These are phyloP conservation scores for Oxyteleia sp. DNA, from an alignment of 2,888 invertebrate genomes.

Conservation along the genomic window DNA sequence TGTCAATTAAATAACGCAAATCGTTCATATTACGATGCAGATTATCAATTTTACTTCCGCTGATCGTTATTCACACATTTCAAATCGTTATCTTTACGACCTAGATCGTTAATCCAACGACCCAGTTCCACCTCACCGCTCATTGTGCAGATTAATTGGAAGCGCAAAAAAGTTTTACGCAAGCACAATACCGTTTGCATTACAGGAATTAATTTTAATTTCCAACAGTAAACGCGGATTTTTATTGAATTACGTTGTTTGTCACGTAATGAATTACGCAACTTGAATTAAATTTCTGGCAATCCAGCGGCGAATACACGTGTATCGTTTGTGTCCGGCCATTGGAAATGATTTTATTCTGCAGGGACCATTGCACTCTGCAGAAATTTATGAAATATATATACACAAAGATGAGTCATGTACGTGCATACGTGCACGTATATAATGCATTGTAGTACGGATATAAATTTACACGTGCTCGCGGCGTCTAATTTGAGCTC, in stretches of 20 bases:
- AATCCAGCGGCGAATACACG: slow-evolving; percentile 16
- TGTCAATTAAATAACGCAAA: no score
- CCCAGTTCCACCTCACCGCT: no score
- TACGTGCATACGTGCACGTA: neutral
- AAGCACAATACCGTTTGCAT: neutral
- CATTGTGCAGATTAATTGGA: no score
- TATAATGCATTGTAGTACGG: slow-evolving; percentile 37
- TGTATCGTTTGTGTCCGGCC: slow-evolving; percentile 12
- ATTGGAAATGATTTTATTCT: slow-evolving; percentile 43
- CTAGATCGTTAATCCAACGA: no score
- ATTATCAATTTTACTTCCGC: no score
- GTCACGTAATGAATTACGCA: neutral
- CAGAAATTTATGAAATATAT: slow-evolving; percentile 25
- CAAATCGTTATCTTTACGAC: no score
- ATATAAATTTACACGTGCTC: slow-evolving; percentile 51
- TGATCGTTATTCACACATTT: no score
- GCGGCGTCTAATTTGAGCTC: slow-evolving; percentile 51
- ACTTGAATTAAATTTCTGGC: slow-evolving; percentile 18
- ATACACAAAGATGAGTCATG: slow-evolving; percentile 41
- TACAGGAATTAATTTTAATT: neutral
- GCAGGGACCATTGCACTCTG: slow-evolving; percentile 46
- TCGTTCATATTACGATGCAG: no score
- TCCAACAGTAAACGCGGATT: neutral
- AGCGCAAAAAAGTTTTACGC: no score
- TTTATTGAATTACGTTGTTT: slow-evolving; percentile 8